Evolutionary conservation across 2,888 invertebrate species (phyloP), one percentile per base, ranked within the genome.

Genomic region (Acronicta psi): DNA sequence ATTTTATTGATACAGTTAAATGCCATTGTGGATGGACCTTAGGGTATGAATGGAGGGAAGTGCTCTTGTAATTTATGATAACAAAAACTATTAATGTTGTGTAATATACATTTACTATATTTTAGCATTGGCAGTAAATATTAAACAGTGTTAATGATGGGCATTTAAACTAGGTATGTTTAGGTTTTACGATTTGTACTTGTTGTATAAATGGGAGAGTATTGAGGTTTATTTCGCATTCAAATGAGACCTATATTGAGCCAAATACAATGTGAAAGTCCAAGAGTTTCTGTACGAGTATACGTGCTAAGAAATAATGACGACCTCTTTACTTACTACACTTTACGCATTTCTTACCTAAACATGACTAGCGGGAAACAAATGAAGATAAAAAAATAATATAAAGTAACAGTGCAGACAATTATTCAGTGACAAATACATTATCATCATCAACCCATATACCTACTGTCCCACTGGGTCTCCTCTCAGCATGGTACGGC

Each of bases 1-100:
- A 91, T 92, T 92, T 91, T 92, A 93, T 93, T 93, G 93, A 91
- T 90, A 90, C 86, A 87, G 85, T 87, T 90, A 90, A 92, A 89
- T 84, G 85, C 79, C 77, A 84, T 88, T 86, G 84, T 84, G 75
- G 84, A 79, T 73, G 80, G 82, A 77, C 81, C 75, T 81, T 77
- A 76, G 77, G 79, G 83, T 72, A 67, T 71, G 66, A 66, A 75
- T 73, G 77, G 80, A 75, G 83, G 83, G 82, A 79, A 80, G 76
- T 68, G 74, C 57, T 68, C 50, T 41, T 25, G 65, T 78, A 74
- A 83, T 85, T 84, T 81, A 80, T 80, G 75, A 66, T 46, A 60
- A 73, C 60, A 56, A 70, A 60, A 54, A 57, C 59, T 59, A 59
- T 68, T 65, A 59, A 64, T 51, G 38, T 38, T 42, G 38, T 50